Conservation (phyloP, 2,113 vertebrate genomes). For the Podarcis raffonei region DNA sequence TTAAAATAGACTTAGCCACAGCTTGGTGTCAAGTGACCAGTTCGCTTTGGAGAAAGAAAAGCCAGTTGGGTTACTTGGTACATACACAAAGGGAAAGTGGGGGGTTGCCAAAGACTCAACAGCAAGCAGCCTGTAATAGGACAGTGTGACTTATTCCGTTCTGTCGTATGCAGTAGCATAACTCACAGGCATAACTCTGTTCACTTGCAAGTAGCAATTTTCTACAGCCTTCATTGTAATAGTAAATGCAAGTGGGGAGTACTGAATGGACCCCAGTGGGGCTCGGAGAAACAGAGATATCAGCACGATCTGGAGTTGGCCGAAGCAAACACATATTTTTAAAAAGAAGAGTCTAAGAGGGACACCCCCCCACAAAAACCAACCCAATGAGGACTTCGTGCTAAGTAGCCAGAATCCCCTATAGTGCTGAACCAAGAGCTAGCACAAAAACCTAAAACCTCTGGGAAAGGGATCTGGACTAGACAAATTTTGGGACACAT, state of each 20-base stretch:
- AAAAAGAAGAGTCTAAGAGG: no score
- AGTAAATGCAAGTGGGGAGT: neutral
- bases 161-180: neutral
- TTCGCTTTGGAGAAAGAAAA: no score
- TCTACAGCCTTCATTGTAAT: neutral
- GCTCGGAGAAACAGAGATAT: neutral
- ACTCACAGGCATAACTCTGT: neutral
- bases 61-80: neutral
- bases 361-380: no score
- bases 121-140: neutral
- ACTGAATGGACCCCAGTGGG: neutral
- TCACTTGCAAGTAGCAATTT: neutral
- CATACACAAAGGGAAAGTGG: neutral
- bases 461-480: no score
- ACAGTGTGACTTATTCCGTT: neutral
- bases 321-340: no score
- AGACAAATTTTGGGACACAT: no score
- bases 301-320: no score
- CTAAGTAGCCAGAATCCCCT: no score
- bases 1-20: neutral
- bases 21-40: no score
- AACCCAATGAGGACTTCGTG: neutral
- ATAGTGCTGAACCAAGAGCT: no score
- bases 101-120: neutral
- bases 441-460: no score